phyloP scores from a whole-genome alignment of 2,888 invertebrate species.

The Pinctada fucata region DNA sequence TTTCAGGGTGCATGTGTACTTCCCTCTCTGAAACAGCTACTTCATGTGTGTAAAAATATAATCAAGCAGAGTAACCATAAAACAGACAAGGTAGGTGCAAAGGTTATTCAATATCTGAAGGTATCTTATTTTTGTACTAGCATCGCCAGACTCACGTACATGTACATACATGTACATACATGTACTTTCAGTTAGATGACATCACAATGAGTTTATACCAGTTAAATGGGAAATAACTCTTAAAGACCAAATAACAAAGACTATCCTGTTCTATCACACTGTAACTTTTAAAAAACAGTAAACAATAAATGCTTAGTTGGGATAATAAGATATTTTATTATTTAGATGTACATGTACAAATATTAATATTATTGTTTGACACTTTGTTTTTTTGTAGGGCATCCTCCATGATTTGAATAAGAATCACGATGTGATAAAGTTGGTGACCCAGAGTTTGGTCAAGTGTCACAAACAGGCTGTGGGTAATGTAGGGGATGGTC shows the following conservation, averaged over 20 bases:
- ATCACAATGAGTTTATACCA: too few relatives aligned
- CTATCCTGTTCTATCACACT: too few relatives aligned
- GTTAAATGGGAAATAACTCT: too few relatives aligned
- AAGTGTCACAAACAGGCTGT: constrained; percentile 77
- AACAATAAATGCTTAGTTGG: too few relatives aligned
- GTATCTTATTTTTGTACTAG: not conserved
- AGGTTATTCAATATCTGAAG: not conserved
- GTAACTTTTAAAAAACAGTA: too few relatives aligned
- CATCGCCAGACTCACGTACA: too few relatives aligned
- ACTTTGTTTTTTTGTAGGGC: constrained; percentile 63
- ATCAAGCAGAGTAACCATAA: constrained; percentile 76
- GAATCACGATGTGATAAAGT: constrained; percentile 77
- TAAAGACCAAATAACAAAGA: too few relatives aligned
- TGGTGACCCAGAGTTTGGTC: constrained; percentile 76
- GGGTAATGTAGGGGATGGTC: constrained; percentile 57
- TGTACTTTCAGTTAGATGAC: too few relatives aligned
- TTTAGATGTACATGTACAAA: too few relatives aligned
- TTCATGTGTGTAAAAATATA: constrained; percentile 77
- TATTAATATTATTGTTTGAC: too few relatives aligned
- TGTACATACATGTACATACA: too few relatives aligned
- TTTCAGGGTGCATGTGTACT: constrained; percentile 76
- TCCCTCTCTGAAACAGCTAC: constrained; percentile 77
- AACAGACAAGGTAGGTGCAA: constrained; percentile 76
- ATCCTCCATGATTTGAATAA: constrained; percentile 77
- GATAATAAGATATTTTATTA: too few relatives aligned